Base-by-base conservation (phyloP, 2,888 invertebrate genomes). In the Drosophila villosipedis region DNA sequence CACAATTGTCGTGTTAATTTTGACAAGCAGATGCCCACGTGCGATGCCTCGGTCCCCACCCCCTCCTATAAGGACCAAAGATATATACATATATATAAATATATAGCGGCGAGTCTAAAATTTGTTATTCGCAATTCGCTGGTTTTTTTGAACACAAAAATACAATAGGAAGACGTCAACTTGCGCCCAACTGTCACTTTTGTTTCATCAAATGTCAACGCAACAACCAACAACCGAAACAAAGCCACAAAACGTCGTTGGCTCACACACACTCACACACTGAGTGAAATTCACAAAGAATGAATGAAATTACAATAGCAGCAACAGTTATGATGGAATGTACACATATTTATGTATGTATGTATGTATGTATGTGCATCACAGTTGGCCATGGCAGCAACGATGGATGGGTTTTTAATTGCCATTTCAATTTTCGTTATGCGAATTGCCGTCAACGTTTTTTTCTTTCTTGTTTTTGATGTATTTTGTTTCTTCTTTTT, bases 151-250 rank as follows among this genome's bases (percentile, higher is more conserved):
- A 69, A 63, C 58, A 65, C 76, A 68, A 72, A 63, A 63, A 78
- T 67, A 75, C 76, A 88, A 82, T 76, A 89, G 86, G 89, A 88
- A 81, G 89, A 83, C 83, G 78, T 89, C 89, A 84, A 81, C 81
- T 88, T 89, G 80, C 79, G 83, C 81, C 74, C 88, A 89, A 89
- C 84, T 89, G 89, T 90, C 89, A 90, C 90, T 89, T 90, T 90
- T 89, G 83, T 89, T 90, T 90, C 89, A 80, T 90, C 89, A 89
- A 88, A 90, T 89, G 90, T 86, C 89, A 89, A 78, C 88, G 90
- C 81, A 88, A 80, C 81, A 88, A 88, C 90, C 88, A 88, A 80
- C 81, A 88, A 88, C 90, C 88, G 88, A 90, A 88, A 89, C 89
- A 90, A 89, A 89, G 83, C 86, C 89, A 77, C 86, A 84, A 84